Evolutionary conservation across 1,140 invertebrate genomes (phyloP).

Genomic region (Sminthurides bifidus): DNA sequence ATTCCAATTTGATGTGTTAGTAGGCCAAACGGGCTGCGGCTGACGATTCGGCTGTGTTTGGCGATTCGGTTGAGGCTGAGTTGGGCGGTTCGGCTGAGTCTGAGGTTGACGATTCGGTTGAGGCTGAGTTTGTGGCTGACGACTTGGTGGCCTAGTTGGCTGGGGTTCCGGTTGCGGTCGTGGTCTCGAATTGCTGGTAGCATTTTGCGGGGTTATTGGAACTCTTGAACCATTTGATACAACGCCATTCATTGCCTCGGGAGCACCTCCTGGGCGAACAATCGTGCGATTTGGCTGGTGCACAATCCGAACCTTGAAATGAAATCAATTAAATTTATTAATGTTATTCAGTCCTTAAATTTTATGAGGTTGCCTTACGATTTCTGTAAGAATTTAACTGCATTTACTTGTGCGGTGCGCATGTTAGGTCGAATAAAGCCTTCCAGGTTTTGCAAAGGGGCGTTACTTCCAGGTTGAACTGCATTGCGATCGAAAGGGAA

Average conservation of each 20-base stretch:
- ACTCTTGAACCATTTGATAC: background rate
- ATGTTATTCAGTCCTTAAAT: too few species aligned
- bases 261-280: background rate
- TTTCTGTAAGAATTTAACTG: too few species aligned
- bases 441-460: background rate
- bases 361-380: too few species aligned
- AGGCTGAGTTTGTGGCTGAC: background rate
- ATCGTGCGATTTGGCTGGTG: background rate
- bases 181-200: background rate
- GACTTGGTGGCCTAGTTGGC: background rate
- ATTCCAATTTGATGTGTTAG: too few species aligned
- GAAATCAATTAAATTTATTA: background rate
- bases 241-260: background rate
- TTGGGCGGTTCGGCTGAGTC: background rate
- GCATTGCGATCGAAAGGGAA: conserved; percentile 24
- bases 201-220: background rate
- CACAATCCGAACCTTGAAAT: background rate
- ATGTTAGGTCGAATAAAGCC: conserved; percentile 4
- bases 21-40: too few species aligned
- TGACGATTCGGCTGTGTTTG: background rate
- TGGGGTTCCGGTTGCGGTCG: background rate
- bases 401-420: conserved; percentile 6
- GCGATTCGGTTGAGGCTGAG: background rate
- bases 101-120: background rate
- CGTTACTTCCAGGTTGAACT: background rate